These are phyloP conservation scores for Anolis apletophallus DNA, from an alignment of 2,797 vertebrate species.

Conservation along the genomic window DNA sequence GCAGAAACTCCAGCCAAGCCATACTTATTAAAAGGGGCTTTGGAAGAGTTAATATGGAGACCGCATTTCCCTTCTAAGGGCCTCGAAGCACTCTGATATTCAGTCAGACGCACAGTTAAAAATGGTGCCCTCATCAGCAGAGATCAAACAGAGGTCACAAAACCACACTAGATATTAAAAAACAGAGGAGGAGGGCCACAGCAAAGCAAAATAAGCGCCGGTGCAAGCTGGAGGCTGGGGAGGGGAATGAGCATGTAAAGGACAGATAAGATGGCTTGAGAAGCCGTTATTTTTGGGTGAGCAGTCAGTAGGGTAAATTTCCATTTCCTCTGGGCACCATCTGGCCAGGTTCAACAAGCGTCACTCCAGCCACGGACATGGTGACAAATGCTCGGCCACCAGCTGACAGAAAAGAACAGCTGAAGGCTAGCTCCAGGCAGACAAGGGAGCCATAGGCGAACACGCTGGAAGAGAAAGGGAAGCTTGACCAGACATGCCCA, in stretches of 20 bases:
- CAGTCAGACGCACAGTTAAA: background rate
- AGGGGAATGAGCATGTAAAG: background rate
- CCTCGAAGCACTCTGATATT: background rate
- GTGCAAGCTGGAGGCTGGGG: background rate
- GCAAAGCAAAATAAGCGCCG: slow-evolving; percentile 45
- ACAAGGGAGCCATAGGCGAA: slow-evolving; percentile 71
- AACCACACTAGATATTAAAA: slow-evolving; percentile 4
- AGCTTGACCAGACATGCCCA: slow-evolving; percentile 68
- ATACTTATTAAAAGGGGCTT: background rate
- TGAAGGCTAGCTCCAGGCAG: slow-evolving; percentile 65
- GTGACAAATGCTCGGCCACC: slow-evolving; percentile 68
- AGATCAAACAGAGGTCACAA: background rate
- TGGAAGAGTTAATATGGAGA: background rate
- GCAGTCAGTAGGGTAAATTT: slow-evolving; percentile 54
- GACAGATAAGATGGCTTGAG: background rate
- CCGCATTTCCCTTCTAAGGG: background rate
- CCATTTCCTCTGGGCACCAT: slow-evolving; percentile 62
- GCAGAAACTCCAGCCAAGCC: background rate
- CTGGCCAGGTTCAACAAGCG: slow-evolving; percentile 61
- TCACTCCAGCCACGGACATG: slow-evolving; percentile 56
- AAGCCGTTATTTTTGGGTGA: slow-evolving; percentile 55
- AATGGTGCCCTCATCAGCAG: slow-evolving; percentile 25
- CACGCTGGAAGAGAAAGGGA: slow-evolving; percentile 56
- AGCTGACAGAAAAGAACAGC: slow-evolving; percentile 83
- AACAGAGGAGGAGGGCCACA: accelerated